Percentiles rank a stretch among this genome's conserved stretches.
phyloP scores from a whole-genome alignment of 2,113 vertebrate genomes.

The Aptenodytes patagonicus region DNA sequence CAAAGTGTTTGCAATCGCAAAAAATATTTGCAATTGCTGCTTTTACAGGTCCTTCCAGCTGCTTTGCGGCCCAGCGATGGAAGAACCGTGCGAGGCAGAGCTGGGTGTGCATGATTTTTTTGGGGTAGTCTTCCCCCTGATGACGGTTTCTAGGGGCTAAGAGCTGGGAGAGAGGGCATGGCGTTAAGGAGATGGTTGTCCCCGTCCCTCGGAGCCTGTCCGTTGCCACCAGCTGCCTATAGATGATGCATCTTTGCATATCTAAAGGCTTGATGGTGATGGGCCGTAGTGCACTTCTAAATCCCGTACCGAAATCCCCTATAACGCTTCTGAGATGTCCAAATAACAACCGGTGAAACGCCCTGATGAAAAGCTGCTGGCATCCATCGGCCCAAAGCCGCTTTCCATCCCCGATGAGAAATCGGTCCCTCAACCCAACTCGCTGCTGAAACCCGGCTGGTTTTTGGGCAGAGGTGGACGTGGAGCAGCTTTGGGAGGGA shows the following conservation, averaged over 20 bases:
- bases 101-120: background rate
- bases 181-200: background rate
- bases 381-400: too few relatives aligned
- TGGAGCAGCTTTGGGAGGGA: background rate
- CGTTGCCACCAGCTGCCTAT: background rate
- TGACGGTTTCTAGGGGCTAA: background rate
- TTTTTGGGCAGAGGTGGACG: background rate
- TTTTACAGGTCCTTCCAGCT: background rate
- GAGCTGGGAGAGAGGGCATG: background rate
- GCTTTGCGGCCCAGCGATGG: background rate
- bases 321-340: rapidly evolving
- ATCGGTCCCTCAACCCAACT: too few relatives aligned
- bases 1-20: too few relatives aligned
- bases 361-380: background rate
- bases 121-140: background rate
- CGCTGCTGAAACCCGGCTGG: rapidly evolving
- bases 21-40: background rate
- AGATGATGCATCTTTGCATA: background rate
- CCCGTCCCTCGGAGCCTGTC: background rate
- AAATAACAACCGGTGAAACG: background rate
- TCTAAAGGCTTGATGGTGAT: background rate
- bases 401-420: background rate
- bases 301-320: rapidly evolving
- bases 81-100: background rate
- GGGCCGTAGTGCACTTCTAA: background rate